Percentiles rank a stretch among this genome's conserved stretches.
These are phyloP conservation scores for Cotesia glomerata DNA, from an alignment of 1,140 invertebrate species.

Conservation along the genomic window DNA sequence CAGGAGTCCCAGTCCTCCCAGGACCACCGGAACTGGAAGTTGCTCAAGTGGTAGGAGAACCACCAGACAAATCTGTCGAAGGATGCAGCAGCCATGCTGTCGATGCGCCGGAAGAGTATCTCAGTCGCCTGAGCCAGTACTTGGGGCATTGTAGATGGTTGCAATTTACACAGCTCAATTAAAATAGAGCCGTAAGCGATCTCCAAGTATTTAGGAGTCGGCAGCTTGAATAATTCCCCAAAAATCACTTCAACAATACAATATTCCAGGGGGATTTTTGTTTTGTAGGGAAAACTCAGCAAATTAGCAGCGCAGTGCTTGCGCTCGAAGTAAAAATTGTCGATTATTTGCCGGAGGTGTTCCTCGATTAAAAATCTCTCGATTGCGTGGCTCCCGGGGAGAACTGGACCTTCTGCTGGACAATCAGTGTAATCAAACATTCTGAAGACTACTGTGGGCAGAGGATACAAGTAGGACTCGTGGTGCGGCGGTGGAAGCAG, in stretches of 20 bases:
- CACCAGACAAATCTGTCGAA: slow-evolving; percentile 97
- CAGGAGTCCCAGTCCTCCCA: slow-evolving; percentile 96
- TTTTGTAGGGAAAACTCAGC: slow-evolving; percentile 91
- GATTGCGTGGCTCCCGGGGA: slow-evolving; percentile 96
- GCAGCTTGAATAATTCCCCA: slow-evolving; percentile 92
- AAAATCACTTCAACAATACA: slow-evolving; percentile 98
- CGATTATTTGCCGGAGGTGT: slow-evolving; percentile 92
- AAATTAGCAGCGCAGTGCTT: slow-evolving; percentile 93
- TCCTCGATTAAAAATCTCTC: slow-evolving; percentile 98
- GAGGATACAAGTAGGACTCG: slow-evolving; percentile 85
- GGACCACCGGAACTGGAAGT: slow-evolving; percentile 98
- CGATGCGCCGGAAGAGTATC: slow-evolving; percentile 93
- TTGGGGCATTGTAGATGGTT: slow-evolving; percentile 96
- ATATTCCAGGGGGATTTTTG: slow-evolving; percentile 96
- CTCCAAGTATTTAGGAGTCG: slow-evolving; percentile 85
- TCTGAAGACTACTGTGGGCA: slow-evolving; percentile 88
- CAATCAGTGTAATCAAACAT: slow-evolving; percentile 99
- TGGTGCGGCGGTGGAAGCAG: slow-evolving; percentile 91
- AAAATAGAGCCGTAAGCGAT: slow-evolving; percentile 95
- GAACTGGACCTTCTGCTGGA: slow-evolving; percentile 77
- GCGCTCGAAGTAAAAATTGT: slow-evolving; percentile 86
- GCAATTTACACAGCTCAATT: slow-evolving; percentile 96
- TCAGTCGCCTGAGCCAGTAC: slow-evolving; percentile 97
- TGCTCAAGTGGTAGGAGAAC: slow-evolving; percentile 99
- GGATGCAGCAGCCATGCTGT: slow-evolving; percentile 95